Conservation (phyloP, 2,888 invertebrate genomes). For the Sinhomidia bicolor region DNA sequence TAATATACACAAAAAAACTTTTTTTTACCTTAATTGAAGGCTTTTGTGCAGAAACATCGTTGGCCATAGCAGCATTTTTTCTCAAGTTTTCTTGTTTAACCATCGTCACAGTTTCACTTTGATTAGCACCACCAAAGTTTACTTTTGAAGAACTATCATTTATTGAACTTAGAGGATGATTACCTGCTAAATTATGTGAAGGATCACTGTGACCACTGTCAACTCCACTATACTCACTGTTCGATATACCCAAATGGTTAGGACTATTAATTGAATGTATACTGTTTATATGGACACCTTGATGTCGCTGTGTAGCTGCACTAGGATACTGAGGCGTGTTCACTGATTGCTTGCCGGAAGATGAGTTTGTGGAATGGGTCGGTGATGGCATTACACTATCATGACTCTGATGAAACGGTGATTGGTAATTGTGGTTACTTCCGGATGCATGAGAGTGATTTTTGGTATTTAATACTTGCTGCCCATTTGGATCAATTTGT, state of each 20-base stretch:
- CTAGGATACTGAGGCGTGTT: slow-evolving; percentile 42
- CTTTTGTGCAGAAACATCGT: slow-evolving; percentile 9
- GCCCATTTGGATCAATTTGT: slow-evolving; percentile 66
- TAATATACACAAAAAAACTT: not conserved
- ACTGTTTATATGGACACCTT: slow-evolving; percentile 59
- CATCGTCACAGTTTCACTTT: slow-evolving; percentile 51
- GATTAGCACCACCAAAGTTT: slow-evolving; percentile 67
- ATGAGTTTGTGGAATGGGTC: slow-evolving; percentile 43
- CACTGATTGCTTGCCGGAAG: slow-evolving; percentile 60
- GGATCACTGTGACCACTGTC: slow-evolving; percentile 51
- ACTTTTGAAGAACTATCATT: slow-evolving; percentile 64
- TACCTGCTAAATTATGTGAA: slow-evolving; percentile 24
- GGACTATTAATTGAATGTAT: slow-evolving; percentile 59
- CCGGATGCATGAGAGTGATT: slow-evolving; percentile 54
- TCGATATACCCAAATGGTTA: slow-evolving; percentile 51
- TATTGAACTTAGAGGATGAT: slow-evolving; percentile 37
- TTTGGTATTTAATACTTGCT: slow-evolving; percentile 57
- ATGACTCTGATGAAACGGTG: slow-evolving; percentile 50
- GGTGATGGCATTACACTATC: slow-evolving; percentile 59
- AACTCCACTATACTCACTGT: slow-evolving; percentile 53
- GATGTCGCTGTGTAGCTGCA: slow-evolving; percentile 47
- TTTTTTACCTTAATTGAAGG: slow-evolving; percentile 57
- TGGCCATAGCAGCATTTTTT: slow-evolving; percentile 29
- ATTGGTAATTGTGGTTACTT: slow-evolving; percentile 57
- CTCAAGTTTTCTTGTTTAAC: slow-evolving; percentile 55